Evolutionary conservation across 2,888 invertebrate species (phyloP).

Genomic region (Orgyia antiqua): DNA sequence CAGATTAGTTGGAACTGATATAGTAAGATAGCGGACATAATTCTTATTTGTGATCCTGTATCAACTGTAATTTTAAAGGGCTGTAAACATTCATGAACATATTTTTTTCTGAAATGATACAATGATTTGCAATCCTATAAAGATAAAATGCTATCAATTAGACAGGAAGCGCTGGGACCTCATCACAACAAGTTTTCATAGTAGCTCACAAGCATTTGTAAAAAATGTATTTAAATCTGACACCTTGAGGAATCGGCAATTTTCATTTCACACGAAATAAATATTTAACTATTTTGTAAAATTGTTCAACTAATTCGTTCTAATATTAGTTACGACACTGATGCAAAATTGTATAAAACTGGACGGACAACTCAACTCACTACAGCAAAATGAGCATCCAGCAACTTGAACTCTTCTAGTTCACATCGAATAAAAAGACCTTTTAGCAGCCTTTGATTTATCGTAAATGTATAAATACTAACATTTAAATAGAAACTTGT

Average conservation of each 20-base stretch:
- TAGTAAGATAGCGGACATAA: too few relatives aligned
- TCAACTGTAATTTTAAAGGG: too few relatives aligned
- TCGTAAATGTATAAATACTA: constrained; percentile 43
- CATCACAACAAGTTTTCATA: not conserved
- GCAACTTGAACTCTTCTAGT: constrained; percentile 41
- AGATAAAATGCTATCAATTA: too few relatives aligned
- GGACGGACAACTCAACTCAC: constrained; percentile 78
- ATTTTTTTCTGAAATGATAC: too few relatives aligned
- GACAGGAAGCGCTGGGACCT: not conserved
- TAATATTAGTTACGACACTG: constrained; percentile 38
- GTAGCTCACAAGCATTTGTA: too few relatives aligned
- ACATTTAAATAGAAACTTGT: constrained; percentile 57
- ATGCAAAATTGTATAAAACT: constrained; percentile 72
- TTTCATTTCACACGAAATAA: too few relatives aligned
- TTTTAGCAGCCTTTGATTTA: constrained; percentile 61
- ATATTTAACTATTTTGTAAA: too few relatives aligned
- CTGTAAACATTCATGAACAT: too few relatives aligned
- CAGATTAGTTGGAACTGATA: constrained; percentile 12
- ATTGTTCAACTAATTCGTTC: constrained; percentile 34
- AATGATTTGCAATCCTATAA: too few relatives aligned
- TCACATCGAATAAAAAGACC: constrained; percentile 40
- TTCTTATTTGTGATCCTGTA: too few relatives aligned
- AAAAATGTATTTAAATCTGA: too few relatives aligned
- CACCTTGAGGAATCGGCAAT: too few relatives aligned
- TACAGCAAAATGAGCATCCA: constrained; percentile 74